Percentiles rank a stretch among this genome's conserved stretches.
These are phyloP conservation scores for Anastrepha ludens DNA, from an alignment of 1,140 invertebrate species.

Conservation along the genomic window DNA sequence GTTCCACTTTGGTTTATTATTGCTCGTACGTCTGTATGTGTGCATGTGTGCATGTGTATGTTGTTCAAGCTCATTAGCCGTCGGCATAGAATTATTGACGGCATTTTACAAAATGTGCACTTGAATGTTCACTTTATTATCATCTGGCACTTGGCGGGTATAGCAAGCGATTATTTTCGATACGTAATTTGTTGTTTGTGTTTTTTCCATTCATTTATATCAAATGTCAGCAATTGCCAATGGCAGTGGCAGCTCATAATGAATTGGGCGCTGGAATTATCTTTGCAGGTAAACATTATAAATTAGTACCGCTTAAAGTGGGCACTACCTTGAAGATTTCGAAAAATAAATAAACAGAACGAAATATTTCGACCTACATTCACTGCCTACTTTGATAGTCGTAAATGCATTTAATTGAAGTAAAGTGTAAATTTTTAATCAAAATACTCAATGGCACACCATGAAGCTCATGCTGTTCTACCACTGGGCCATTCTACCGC, in stretches of 20 bases:
- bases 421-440: neutral
- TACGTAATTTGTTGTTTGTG: neutral
- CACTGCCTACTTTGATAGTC: neutral
- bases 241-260: conserved; percentile 4
- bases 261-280: neutral
- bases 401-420: neutral
- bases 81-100: conserved; percentile 26
- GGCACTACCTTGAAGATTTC: neutral
- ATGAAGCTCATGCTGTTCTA: neutral
- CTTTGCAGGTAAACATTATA: conserved; percentile 17
- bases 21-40: no score
- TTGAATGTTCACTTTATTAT: conserved; percentile 26
- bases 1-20: neutral
- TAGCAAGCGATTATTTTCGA: neutral
- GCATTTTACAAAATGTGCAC: conserved; percentile 31
- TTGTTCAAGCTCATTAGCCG: conserved; percentile 41
- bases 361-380: conserved; percentile 17
- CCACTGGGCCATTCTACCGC: neutral
- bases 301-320: conserved; percentile 21
- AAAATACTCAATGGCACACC: neutral
- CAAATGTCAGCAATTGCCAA: conserved; percentile 47
- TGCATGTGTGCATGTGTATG: no score
- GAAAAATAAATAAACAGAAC: neutral
- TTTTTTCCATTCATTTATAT: neutral
- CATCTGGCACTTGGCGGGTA: neutral